phyloP scores from a whole-genome alignment of 1,140 invertebrate genomes.

The Euwallacea similis region DNA sequence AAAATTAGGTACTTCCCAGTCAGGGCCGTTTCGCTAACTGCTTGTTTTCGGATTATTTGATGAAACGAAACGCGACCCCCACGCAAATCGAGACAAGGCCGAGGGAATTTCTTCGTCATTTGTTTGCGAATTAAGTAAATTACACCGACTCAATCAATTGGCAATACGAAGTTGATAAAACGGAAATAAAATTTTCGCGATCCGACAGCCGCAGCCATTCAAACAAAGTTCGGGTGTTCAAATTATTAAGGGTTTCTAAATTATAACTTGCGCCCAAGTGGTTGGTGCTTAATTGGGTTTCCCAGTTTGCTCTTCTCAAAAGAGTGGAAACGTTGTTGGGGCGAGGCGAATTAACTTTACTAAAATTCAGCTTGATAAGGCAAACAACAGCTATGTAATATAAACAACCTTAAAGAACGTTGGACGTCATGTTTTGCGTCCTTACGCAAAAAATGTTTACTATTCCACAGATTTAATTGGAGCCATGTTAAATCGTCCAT shows the following conservation, averaged over 20 bases:
- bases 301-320: conserved; percentile 13
- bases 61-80: too few relatives aligned
- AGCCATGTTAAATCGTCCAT: too few relatives aligned
- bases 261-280: conserved; percentile 28
- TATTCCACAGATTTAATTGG: too few relatives aligned
- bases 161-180: conserved; percentile 10
- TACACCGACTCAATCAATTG: not conserved
- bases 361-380: not conserved
- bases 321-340: not conserved
- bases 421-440: too few relatives aligned
- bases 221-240: conserved; percentile 15
- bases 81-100: too few relatives aligned
- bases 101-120: too few relatives aligned
- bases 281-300: conserved; percentile 23
- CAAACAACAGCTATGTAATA: not conserved
- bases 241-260: conserved; percentile 24
- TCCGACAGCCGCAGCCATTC: conserved; percentile 5
- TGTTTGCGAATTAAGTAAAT: too few relatives aligned
- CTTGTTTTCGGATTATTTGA: too few relatives aligned
- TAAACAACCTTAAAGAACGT: too few relatives aligned
- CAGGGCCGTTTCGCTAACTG: too few relatives aligned
- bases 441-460: too few relatives aligned
- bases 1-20: too few relatives aligned
- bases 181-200: conserved; percentile 17
- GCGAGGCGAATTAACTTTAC: not conserved